A percentile compares a stretch with the other conserved stretches of the same genome.
phyloP scores from a whole-genome alignment of 1,140 invertebrate genomes.

The Chelonus insularis region DNA sequence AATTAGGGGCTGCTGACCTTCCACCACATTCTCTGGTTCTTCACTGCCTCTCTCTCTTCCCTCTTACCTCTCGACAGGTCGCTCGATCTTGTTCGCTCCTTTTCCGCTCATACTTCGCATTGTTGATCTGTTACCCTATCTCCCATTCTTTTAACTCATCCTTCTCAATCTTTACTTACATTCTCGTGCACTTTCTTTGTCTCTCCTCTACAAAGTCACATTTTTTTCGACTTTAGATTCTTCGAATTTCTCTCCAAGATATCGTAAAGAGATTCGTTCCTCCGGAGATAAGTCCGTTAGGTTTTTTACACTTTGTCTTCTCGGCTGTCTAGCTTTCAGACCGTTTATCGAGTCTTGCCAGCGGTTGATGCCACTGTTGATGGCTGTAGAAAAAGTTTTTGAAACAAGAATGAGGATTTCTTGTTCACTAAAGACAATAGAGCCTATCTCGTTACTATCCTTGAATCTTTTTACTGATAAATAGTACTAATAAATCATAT shows the following conservation, averaged over 20 bases:
- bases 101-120: conserved; percentile 11
- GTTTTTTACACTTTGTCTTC: conserved; percentile 1
- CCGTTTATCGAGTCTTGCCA: conserved; percentile 23
- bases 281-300: background rate
- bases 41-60: background rate
- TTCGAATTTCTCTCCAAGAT: no score
- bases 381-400: background rate
- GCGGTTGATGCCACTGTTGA: conserved; percentile 1
- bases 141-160: background rate
- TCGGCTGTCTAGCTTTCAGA: conserved; percentile 5
- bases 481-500: background rate
- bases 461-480: background rate
- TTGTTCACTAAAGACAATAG: conserved; percentile 3
- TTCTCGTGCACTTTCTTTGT: no score
- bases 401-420: conserved; percentile 2
- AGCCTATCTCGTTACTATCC: background rate
- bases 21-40: conserved; percentile 24
- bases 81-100: conserved; percentile 20
- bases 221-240: background rate
- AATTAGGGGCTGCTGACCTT: conserved; percentile 35
- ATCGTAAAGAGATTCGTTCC: no score
- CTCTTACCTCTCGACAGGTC: background rate
- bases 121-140: background rate
- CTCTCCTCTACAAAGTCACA: background rate
- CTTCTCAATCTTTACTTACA: no score